These are phyloP conservation scores for Imbricaverruca yamaguchii DNA, from an alignment of 2,888 invertebrate genomes.

Conservation along the genomic window DNA sequence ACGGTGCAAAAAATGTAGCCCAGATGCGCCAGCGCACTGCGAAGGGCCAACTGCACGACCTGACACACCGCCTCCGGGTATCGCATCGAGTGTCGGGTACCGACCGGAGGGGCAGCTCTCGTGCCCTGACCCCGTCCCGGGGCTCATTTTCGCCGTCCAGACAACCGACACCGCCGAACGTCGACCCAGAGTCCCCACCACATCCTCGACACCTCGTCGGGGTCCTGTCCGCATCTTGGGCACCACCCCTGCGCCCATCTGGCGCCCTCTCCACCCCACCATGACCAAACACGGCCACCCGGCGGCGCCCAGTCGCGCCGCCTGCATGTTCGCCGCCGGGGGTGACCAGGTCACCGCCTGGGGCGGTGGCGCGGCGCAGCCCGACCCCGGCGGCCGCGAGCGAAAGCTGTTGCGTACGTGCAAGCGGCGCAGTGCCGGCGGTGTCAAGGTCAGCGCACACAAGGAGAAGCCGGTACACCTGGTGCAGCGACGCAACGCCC, in stretches of 20 bases:
- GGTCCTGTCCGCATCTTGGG: too few species aligned
- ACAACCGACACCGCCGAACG: too few species aligned
- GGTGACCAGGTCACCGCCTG: neutral
- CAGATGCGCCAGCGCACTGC: neutral
- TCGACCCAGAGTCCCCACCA: too few species aligned
- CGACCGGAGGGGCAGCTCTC: too few species aligned
- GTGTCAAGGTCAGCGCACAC: conserved; percentile 42
- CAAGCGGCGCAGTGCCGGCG: conserved; percentile 19
- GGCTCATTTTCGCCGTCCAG: too few species aligned
- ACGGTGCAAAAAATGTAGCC: neutral
- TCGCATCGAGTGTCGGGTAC: neutral
- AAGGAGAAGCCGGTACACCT: conserved; percentile 52
- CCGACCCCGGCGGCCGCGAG: neutral
- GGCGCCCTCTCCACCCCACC: neutral
- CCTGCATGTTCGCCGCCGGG: conserved; percentile 9
- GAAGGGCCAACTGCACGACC: too few species aligned
- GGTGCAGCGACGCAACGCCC: conserved; percentile 53
- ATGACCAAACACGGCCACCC: conserved; percentile 4
- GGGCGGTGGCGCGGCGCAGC: neutral
- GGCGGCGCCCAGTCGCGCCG: neutral
- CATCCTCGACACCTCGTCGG: too few species aligned
- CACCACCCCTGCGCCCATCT: too few species aligned
- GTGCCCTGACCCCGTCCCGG: too few species aligned
- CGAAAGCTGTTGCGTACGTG: neutral
- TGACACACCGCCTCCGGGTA: neutral